Evolutionary conservation across 2,113 vertebrate genomes (phyloP), one percentile per base, ranked within the genome.

Genomic region (Bagarius yarrelli): DNA sequence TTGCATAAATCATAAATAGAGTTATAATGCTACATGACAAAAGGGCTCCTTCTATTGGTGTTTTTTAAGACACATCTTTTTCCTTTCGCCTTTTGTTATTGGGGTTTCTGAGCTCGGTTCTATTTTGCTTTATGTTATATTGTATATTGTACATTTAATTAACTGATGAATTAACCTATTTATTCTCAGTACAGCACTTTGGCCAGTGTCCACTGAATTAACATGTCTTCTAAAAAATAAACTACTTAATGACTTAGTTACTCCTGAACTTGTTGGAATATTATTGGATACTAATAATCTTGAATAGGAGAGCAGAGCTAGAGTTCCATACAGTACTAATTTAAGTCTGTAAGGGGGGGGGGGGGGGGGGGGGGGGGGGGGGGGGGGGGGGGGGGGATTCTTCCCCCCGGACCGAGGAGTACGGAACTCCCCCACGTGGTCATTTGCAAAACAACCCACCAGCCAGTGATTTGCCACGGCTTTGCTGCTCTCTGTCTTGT

Each of bases 371-470:
- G 47, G 47, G 50, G 69, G 56, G 53, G 73, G 79, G 21, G 86
- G 4, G 66, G 18, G 27, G 34, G 4, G 18, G 19, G 2, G 6
- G n/a, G 69, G 84, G 84, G 72, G 12, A 52, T 60, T 84, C 81
- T 83, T 82, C 44, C 47, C 70, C 83, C 73, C 59, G 81, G 80
- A 89, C 87, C 85, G 88, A 87, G 91, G 89, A 91, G 91, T 91
- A 76, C 89, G 85, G 87, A 88, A 94, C 92, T 94, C 91, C 93
- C 94, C 94, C 95, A 92, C 91, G 95, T 93, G 95, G 93, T 92
- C 92, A 85, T 85, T 87, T 89, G 78, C 91, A 79, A 92, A 91
- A 95, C 90, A 90, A 91, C 89, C 88, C 91, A 93, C 84, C 89
- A 91, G 90, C 82, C 86, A 87, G 89, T 90, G 81, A 90, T 87